Base-by-base conservation (phyloP, 2,888 invertebrate genomes). In the Agonopterix arenella region DNA sequence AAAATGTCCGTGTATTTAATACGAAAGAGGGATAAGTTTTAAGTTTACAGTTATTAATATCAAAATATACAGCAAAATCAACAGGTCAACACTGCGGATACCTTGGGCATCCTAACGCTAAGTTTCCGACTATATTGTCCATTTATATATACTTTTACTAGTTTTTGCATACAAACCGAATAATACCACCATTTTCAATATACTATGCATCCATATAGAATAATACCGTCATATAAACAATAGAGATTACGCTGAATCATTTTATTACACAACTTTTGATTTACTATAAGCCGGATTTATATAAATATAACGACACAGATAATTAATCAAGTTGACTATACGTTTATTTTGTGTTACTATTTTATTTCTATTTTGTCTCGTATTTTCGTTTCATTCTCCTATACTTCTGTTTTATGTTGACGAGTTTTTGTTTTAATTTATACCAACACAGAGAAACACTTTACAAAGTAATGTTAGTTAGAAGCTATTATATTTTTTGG, bases 391-490 rank as follows among this genome's bases (percentile, higher is more conserved):
- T 76, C 68, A 76, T 72, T 81, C 75, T 85, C 82, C 81, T 80
- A 72, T 83, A 72, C 80, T 85, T 85, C 77, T 70, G 76, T 86
- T 85, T 64, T 75, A 65, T n/a, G 63, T 81, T 76, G 74, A 60
- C 76, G n/a, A 64, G 1, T 71, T 80, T 84, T 65, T 68, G 71
- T 74, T 73, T 70, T 38, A 70, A 80, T 84, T 75, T 72, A 73
- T 74, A 84, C 85, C 83, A 83, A 85, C 84, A 89, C 89, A 89
- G 89, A 89, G 89, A 85, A 89, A 89, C 89, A 89, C 89, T 86
- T 81, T 73, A 88, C 89, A 89, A 60, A 81, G 68, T 80, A 75
- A 79, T 76, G 69, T 81, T 83, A 81, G 81, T 72, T 28, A 28
- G 58, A 71, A 63, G 86, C 85, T 83, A 80, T 77, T 73, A 79